Base-by-base conservation (phyloP, 2,113 vertebrate genomes). In the Heterotilapia buettikoferi region DNA sequence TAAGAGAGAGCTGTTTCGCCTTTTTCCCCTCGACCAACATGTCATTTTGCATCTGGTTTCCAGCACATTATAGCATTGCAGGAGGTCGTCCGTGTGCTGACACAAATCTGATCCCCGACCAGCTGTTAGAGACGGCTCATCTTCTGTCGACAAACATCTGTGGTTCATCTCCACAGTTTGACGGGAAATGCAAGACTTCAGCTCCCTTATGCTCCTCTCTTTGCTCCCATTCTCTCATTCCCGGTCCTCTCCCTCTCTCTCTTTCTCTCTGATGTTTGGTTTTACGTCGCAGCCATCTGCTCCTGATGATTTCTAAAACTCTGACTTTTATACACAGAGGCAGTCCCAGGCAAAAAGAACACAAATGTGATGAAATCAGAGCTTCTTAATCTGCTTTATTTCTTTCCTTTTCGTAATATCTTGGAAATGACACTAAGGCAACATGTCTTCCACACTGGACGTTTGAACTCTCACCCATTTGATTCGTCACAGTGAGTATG, bases 101-200 rank as follows among this genome's bases (percentile, higher is more conserved):
- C 97, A 96, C 94, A 93, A 96, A 95, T 93, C 95, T 95, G 96
- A 96, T 96, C 96, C 96, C 94, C 88, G 88, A 97, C 92, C 96
- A 92, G 96, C 97, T 95, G 94, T 96, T 94, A 21, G 86, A 87
- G 68, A 87, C 45, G 54, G 82, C 96, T 96, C 94, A 79, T 95
- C 96, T 96, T 96, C 94, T 93, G 92, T 97, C 96, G 90, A 90
- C 97, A 95, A 97, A 98, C 98, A 98, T 98, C 98, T 98, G 97
- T 89, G 96, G 94, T 93, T 97, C 97, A 97, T 98, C 97, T 97
- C 95, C 73, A 47, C 96, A 90, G 94, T 98, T 98, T 97, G 96
- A 98, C 97, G 89, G 97, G 94, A 97, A 97, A 97, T 96, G 94
- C 97, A 97, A 96, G 96, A 96, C 97, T 96, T 96, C 95, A 93